Evolutionary conservation across 2,888 invertebrate genomes (phyloP).

Genomic region (Lycophotia porphyrea): DNA sequence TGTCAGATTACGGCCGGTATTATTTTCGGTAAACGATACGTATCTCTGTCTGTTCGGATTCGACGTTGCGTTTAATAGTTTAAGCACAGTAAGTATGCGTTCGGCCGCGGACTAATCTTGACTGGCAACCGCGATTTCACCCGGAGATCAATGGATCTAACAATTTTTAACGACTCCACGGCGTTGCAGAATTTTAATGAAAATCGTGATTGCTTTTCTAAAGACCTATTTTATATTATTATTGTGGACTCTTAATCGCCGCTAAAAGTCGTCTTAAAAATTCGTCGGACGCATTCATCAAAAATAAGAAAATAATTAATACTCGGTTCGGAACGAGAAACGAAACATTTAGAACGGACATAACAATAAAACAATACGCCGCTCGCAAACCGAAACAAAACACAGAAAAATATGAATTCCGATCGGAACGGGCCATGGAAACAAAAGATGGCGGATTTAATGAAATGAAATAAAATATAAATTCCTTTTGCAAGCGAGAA

Average conservation of each 20-base stretch:
- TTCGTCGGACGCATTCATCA: conserved; percentile 85
- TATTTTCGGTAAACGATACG: conserved; percentile 88
- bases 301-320: conserved; percentile 90
- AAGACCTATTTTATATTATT: conserved; percentile 80
- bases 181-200: conserved; percentile 77
- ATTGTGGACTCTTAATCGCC: conserved; percentile 80
- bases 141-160: conserved; percentile 69
- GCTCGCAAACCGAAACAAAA: conserved; percentile 88
- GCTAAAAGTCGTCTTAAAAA: conserved; percentile 74
- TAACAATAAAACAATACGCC: conserved; percentile 88
- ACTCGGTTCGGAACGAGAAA: conserved; percentile 82
- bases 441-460: conserved; percentile 90
- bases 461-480: conserved; percentile 90
- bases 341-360: conserved; percentile 85
- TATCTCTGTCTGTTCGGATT: conserved; percentile 83
- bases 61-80: conserved; percentile 86
- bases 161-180: conserved; percentile 42
- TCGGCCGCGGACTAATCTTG: conserved; percentile 80
- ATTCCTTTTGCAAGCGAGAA: conserved; percentile 89
- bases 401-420: conserved; percentile 91
- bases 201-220: conserved; percentile 81
- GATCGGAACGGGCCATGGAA: conserved; percentile 86
- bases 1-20: conserved; percentile 85
- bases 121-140: conserved; percentile 81
- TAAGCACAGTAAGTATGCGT: conserved; percentile 80